Base-by-base conservation (phyloP, 2,797 vertebrate genomes). In the Botia almorhae region DNA sequence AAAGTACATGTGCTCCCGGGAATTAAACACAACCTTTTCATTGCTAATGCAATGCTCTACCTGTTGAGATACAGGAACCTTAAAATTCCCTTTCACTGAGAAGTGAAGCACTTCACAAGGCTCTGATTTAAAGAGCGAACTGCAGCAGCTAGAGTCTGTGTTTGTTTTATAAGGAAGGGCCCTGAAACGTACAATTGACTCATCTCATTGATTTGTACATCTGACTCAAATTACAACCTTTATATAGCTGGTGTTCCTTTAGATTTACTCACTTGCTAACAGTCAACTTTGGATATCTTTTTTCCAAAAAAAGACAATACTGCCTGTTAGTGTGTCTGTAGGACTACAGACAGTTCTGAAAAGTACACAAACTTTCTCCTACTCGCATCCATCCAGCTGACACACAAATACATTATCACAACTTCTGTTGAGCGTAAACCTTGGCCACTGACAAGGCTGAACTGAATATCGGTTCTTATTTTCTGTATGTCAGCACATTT, bases 101-200 rank as follows among this genome's bases (percentile, higher is more conserved):
- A n/a, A n/a, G n/a, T n/a, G n/a, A n/a, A n/a, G 23, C 16, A 77
- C 21, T 58, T 33, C 23, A 19, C 21, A 56, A 46, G 10, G 3
- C 23, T 58, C 7, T 43, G 55, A 29, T 68, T 46, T 58, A 19
- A 58, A 48, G 1, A 23, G 50, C 21, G 69, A 58, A 29, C 16
- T 19, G 6, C 51, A 76, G 26, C 51, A 29, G 39, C 53, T 19
- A 16, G 23, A 58, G 53, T 58, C 53, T 69, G 36, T 53, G 51
- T 77, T 69, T 77, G 75, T 58, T 77, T 69, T 69, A 77, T 69
- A 69, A 77, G 65, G 75, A 60, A 77, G 53, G 75, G 75, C 75
- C 21, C 6, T 58, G 36, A 60, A n/a, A 76, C 33, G 12, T 46
- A 77, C 36, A 77, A 77, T 48, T 50, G 65, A 48, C 65, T 69